A percentile compares a stretch with the other conserved stretches of the same genome.
Evolutionary conservation across 1,140 invertebrate genomes (phyloP).

Genomic region (Battus philenor): DNA sequence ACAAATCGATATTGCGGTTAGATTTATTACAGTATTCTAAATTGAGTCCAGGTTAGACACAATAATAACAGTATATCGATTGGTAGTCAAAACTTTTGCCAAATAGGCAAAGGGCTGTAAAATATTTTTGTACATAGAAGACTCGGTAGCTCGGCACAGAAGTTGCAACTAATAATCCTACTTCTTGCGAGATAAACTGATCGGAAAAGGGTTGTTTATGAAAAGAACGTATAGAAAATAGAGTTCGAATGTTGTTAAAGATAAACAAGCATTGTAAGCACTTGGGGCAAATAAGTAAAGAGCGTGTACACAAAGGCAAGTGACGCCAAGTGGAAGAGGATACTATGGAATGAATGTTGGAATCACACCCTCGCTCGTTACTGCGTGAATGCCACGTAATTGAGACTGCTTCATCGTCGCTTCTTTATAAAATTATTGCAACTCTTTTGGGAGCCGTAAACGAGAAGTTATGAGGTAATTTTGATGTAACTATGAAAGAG

Average conservation of each 20-base stretch:
- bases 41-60: too few species aligned
- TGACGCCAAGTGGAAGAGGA: conserved; percentile 17
- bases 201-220: too few species aligned
- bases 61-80: too few species aligned
- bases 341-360: conserved; percentile 22
- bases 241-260: background rate
- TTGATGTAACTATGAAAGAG: background rate
- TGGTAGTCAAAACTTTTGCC: too few species aligned
- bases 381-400: conserved; percentile 42
- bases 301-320: conserved; percentile 5
- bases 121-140: too few species aligned
- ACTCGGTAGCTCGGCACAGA: too few species aligned
- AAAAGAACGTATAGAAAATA: too few species aligned
- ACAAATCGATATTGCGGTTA: too few species aligned
- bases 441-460: conserved; percentile 25
- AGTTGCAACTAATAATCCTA: too few species aligned
- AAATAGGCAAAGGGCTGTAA: too few species aligned
- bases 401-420: conserved; percentile 30
- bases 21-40: too few species aligned
- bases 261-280: background rate
- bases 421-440: conserved; percentile 34
- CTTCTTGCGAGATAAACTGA: too few species aligned
- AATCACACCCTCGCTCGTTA: conserved; percentile 36
- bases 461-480: background rate
- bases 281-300: conserved; percentile 15